Percentiles rank a stretch among this genome's conserved stretches.
Conservation (phyloP, 2,797 vertebrate species). For the Muscicapa striata region DNA sequence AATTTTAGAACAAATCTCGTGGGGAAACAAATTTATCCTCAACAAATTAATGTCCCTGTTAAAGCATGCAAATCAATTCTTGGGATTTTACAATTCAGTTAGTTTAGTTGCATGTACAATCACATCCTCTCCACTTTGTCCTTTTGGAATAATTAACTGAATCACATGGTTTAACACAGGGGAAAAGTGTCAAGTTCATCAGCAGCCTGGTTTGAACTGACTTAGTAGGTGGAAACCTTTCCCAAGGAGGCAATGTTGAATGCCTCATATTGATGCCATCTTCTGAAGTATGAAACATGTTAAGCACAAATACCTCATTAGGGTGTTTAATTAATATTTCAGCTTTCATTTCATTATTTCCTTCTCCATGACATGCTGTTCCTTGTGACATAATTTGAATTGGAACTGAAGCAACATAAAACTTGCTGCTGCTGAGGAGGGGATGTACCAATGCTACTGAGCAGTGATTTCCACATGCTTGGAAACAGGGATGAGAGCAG, state of each 20-base stretch:
- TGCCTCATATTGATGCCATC: accelerated
- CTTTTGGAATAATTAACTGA: neutral
- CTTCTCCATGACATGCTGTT: neutral
- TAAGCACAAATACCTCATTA: neutral
- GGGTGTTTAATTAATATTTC: neutral
- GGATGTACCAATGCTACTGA: accelerated
- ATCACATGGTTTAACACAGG: neutral
- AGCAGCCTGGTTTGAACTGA: neutral
- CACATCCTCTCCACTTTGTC: neutral
- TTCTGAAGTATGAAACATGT: neutral
- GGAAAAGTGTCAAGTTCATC: neutral
- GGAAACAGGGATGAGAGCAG: neutral
- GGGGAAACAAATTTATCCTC: neutral
- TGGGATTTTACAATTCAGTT: neutral
- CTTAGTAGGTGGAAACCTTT: neutral
- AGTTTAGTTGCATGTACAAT: neutral
- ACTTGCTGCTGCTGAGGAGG: neutral
- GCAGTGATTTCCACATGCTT: accelerated
- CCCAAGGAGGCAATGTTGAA: neutral
- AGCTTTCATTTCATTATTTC: neutral
- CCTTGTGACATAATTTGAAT: neutral
- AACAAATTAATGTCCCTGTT: neutral
- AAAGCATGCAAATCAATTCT: neutral
- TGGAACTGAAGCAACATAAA: neutral
- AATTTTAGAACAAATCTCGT: neutral